phyloP scores from a whole-genome alignment of 1,140 invertebrate genomes.

The Bombyx mori region ASM3026992v2 NC_085108.1:7986001-7986500 shows the following conservation, averaged over 20 bases:
- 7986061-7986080: too few relatives aligned
- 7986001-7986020: too few relatives aligned
- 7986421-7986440: conserved; percentile 59
- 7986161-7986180: conserved; percentile 66
- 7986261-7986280: conserved; percentile 44
- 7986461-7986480: conserved; percentile 33
- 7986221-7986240: conserved; percentile 67
- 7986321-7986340: conserved; percentile 47
- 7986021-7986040: too few relatives aligned
- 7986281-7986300: conserved; percentile 23
- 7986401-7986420: conserved; percentile 51
- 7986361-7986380: conserved; percentile 51
- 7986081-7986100: too few relatives aligned
- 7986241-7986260: conserved; percentile 65
- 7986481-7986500: background rate
- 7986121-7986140: too few relatives aligned
- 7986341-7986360: conserved; percentile 50
- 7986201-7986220: conserved; percentile 63
- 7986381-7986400: conserved; percentile 53
- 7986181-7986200: conserved; percentile 65
- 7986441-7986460: conserved; percentile 64
- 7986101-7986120: too few relatives aligned
- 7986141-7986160: background rate
- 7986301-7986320: conserved; percentile 36
- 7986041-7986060: too few relatives aligned